phyloP scores from a whole-genome alignment of 2,888 invertebrate genomes.

The Deilephila porcellus region DNA sequence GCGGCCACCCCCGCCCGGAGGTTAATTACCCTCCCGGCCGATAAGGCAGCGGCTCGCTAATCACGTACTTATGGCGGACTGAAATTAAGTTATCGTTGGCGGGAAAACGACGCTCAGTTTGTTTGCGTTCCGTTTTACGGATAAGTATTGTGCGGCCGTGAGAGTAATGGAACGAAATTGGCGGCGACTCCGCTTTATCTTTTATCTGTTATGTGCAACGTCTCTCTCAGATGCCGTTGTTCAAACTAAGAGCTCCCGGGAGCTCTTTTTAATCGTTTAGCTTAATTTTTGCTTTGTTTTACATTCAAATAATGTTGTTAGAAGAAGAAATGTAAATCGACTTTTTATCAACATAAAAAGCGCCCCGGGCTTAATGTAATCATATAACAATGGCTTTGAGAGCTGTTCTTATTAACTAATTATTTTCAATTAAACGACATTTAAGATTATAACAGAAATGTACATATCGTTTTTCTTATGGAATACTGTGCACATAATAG shows the following conservation, averaged over 20 bases:
- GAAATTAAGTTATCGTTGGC: slow-evolving; percentile 84
- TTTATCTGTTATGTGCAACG: slow-evolving; percentile 65
- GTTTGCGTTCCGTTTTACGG: slow-evolving; percentile 84
- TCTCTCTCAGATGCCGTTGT: slow-evolving; percentile 74
- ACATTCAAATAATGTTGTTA: slow-evolving; percentile 53
- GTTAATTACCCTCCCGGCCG: slow-evolving; percentile 84
- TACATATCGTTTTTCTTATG: background rate
- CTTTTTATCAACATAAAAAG: slow-evolving; percentile 19
- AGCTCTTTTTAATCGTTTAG: slow-evolving; percentile 80
- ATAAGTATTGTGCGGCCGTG: slow-evolving; percentile 76
- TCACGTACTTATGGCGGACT: slow-evolving; percentile 85
- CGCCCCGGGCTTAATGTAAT: background rate
- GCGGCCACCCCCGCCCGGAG: slow-evolving; percentile 65
- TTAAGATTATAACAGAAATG: background rate
- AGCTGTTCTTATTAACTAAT: background rate
- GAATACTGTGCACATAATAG: no score
- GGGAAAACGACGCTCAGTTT: slow-evolving; percentile 82
- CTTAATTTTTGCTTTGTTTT: slow-evolving; percentile 71
- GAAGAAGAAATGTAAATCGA: slow-evolving; percentile 43
- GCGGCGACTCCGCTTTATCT: slow-evolving; percentile 80
- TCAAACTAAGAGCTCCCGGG: slow-evolving; percentile 66
- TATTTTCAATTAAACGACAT: background rate
- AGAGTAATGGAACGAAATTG: slow-evolving; percentile 83
- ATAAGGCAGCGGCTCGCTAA: slow-evolving; percentile 85
- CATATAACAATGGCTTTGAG: background rate